phyloP scores from a whole-genome alignment of 2,888 invertebrate genomes.

The Parnassius smintheus region DNA sequence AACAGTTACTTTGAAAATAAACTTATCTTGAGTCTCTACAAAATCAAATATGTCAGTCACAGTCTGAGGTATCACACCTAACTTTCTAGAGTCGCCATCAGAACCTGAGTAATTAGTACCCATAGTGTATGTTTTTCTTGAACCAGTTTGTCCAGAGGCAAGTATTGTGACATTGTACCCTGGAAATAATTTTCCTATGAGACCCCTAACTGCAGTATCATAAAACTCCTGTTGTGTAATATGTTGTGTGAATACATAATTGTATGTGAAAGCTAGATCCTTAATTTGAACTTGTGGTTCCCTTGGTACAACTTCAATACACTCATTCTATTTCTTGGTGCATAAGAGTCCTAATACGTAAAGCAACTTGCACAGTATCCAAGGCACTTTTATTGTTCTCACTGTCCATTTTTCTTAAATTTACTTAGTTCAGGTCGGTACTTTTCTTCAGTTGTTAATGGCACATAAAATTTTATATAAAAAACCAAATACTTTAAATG shows the following conservation, averaged over 20 bases:
- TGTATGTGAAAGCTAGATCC: conserved; percentile 90
- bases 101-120: conserved; percentile 88
- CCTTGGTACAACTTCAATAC: conserved; percentile 84
- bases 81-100: conserved; percentile 76
- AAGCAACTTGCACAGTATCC: conserved; percentile 88
- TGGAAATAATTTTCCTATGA: conserved; percentile 89
- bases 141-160: conserved; percentile 97
- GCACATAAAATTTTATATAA: too few relatives aligned
- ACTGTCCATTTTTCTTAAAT: conserved; percentile 50
- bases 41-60: conserved; percentile 89
- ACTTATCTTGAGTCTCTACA: conserved; percentile 80
- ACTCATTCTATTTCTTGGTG: conserved; percentile 84
- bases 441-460: too few relatives aligned
- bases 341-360: conserved; percentile 91
- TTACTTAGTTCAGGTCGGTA: conserved; percentile 7
- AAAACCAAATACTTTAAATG: too few relatives aligned
- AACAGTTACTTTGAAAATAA: conserved; percentile 85
- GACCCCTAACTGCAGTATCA: conserved; percentile 84
- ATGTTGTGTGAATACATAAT: conserved; percentile 88
- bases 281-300: conserved; percentile 86
- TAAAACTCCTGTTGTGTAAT: conserved; percentile 88
- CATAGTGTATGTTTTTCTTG: conserved; percentile 97
- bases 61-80: conserved; percentile 88
- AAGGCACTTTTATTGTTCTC: conserved; percentile 55
- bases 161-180: conserved; percentile 96